Conservation (phyloP, 2,888 invertebrate species). For the Perithous albicinctus region DNA sequence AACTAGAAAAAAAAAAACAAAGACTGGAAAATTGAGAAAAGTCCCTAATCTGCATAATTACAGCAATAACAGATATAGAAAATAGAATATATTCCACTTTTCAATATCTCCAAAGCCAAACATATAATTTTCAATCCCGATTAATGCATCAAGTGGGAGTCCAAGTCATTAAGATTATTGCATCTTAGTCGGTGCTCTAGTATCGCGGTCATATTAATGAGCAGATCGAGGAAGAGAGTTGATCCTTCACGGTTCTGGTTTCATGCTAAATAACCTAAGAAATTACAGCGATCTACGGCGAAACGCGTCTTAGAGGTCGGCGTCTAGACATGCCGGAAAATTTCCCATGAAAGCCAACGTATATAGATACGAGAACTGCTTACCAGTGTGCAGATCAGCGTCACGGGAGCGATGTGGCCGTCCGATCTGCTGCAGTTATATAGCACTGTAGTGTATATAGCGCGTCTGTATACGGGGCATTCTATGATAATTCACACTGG, state of each 20-base stretch:
- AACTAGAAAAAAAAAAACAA: too few species aligned
- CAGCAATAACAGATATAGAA: background rate
- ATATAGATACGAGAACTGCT: background rate
- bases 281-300: constrained; percentile 37
- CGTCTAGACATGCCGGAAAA: constrained; percentile 31
- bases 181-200: constrained; percentile 49
- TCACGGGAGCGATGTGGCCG: constrained; percentile 19
- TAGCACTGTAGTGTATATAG: too few species aligned
- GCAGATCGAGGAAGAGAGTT: constrained; percentile 34
- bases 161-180: constrained; percentile 37
- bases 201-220: constrained; percentile 44
- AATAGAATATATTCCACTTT: background rate
- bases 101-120: background rate
- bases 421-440: constrained; percentile 29
- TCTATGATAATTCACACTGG: background rate
- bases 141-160: background rate
- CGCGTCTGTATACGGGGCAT: background rate
- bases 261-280: constrained; percentile 58
- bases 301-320: constrained; percentile 22
- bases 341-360: constrained; percentile 8
- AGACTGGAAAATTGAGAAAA: too few species aligned
- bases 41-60: too few species aligned
- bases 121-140: background rate
- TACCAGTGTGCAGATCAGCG: constrained; percentile 11
- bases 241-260: constrained; percentile 47